A percentile compares a stretch with the other conserved stretches of the same genome.
These are phyloP conservation scores for Rhodeus uyekii DNA, from an alignment of 2,797 vertebrate genomes.

Conservation along the genomic window DNA sequence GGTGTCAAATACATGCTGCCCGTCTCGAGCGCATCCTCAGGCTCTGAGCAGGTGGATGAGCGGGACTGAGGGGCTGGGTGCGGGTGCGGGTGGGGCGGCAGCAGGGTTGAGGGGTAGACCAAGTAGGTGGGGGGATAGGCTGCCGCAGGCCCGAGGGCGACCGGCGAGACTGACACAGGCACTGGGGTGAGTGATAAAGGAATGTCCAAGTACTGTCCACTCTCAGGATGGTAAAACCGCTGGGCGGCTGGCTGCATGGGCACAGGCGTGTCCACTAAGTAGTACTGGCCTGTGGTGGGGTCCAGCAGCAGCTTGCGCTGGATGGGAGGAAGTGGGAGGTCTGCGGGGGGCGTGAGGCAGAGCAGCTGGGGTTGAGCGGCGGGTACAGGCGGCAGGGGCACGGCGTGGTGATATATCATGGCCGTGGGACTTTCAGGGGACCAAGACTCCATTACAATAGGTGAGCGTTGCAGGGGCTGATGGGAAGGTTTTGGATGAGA, in stretches of 20 bases:
- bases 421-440: slow-evolving; percentile 67
- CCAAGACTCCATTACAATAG: slow-evolving; percentile 65
- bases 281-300: slow-evolving; percentile 92
- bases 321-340: slow-evolving; percentile 74
- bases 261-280: slow-evolving; percentile 91
- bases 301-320: slow-evolving; percentile 95
- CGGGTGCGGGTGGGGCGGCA: slow-evolving; percentile 50
- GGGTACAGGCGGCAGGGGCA: slow-evolving; percentile 56
- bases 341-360: slow-evolving; percentile 75
- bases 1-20: slow-evolving; percentile 86
- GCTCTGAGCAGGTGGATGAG: slow-evolving; percentile 60
- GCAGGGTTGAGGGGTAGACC: slow-evolving; percentile 85
- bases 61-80: slow-evolving; percentile 59
- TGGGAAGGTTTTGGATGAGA: slow-evolving; percentile 30
- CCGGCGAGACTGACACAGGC: slow-evolving; percentile 80
- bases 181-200: slow-evolving; percentile 81
- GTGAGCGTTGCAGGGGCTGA: slow-evolving; percentile 61
- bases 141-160: slow-evolving; percentile 81
- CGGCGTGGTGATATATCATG: slow-evolving; percentile 77
- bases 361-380: slow-evolving; percentile 72
- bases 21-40: slow-evolving; percentile 51
- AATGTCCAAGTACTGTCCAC: slow-evolving; percentile 91
- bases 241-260: slow-evolving; percentile 82
- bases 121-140: slow-evolving; percentile 84
- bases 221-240: slow-evolving; percentile 92